Percentiles rank a stretch among this genome's conserved stretches.
phyloP scores from a whole-genome alignment of 2,113 vertebrate genomes.

The Carassius auratus region DNA sequence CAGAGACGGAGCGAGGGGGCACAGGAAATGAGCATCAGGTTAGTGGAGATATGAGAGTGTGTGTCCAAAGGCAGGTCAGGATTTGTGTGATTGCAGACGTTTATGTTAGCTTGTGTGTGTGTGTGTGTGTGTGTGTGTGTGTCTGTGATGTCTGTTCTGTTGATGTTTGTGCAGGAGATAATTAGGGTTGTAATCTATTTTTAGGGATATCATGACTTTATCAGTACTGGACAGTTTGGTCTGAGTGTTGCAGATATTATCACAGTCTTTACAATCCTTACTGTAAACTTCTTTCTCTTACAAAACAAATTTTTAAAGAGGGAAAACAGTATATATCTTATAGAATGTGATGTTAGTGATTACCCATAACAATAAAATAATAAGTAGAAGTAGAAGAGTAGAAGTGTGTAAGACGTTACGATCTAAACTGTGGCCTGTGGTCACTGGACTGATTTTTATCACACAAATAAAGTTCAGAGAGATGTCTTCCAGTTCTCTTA shows the following conservation, averaged over 20 bases:
- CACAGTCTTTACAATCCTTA: neutral
- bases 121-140: neutral
- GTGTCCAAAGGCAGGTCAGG: conserved; percentile 66
- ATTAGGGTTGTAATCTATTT: neutral
- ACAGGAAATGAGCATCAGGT: conserved; percentile 56
- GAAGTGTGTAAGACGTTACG: too few relatives aligned
- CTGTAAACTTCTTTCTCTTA: neutral
- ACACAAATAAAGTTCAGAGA: too few relatives aligned
- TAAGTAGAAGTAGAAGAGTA: too few relatives aligned
- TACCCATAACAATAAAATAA: too few relatives aligned
- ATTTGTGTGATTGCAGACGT: conserved; percentile 69
- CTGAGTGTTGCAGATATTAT: conserved; percentile 12
- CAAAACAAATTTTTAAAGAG: neutral
- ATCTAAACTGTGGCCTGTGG: too few relatives aligned
- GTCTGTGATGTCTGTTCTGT: neutral
- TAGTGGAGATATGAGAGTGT: conserved; percentile 64
- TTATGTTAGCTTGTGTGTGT: too few relatives aligned
- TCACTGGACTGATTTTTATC: too few relatives aligned
- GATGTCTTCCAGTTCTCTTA: too few relatives aligned
- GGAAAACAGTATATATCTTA: conserved; percentile 42
- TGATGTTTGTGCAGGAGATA: conserved; percentile 2
- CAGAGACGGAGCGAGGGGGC: conserved; percentile 1
- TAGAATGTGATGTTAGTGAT: neutral
- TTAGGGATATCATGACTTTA: neutral
- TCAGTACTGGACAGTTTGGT: neutral